Evolutionary conservation across 2,797 vertebrate genomes (phyloP).

Genomic region (Synanceia verrucosa): DNA sequence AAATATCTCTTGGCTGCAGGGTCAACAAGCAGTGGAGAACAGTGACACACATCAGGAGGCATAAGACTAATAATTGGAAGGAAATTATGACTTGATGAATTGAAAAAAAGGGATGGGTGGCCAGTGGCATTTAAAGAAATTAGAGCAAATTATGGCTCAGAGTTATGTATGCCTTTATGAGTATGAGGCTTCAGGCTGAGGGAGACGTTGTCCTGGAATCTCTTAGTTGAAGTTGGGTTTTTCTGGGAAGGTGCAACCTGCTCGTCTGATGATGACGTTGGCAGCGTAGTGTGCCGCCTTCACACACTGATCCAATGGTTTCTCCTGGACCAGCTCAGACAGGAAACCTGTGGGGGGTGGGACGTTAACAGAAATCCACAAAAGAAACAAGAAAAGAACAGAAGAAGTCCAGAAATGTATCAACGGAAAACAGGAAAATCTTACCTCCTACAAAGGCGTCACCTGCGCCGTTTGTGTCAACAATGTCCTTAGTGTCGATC

Average conservation of each 20-base stretch:
- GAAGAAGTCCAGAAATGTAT: background rate
- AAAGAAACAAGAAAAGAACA: background rate
- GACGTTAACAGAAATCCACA: background rate
- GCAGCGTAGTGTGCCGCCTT: slow-evolving; percentile 95
- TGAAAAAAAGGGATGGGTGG: slow-evolving; percentile 11
- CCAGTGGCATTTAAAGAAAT: slow-evolving; percentile 29
- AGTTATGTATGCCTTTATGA: background rate
- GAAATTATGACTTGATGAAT: background rate
- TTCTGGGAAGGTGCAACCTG: slow-evolving; percentile 96
- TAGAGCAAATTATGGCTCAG: background rate
- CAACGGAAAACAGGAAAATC: background rate
- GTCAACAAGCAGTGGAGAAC: slow-evolving; percentile 38
- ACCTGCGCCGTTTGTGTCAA: slow-evolving; percentile 97
- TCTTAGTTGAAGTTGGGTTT: slow-evolving; percentile 94
- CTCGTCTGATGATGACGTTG: slow-evolving; percentile 89
- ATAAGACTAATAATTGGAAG: background rate
- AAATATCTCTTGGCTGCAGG: slow-evolving; percentile 9
- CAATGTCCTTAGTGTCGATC: slow-evolving; percentile 91
- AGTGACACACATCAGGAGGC: slow-evolving; percentile 1
- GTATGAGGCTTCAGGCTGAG: slow-evolving; percentile 21
- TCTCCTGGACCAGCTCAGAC: slow-evolving; percentile 91
- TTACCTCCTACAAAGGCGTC: slow-evolving; percentile 99
- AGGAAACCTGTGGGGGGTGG: slow-evolving; percentile 87
- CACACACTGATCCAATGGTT: slow-evolving; percentile 88
- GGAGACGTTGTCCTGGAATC: background rate